phyloP scores from a whole-genome alignment of 2,888 invertebrate genomes.

The Orchestes rusci region DNA sequence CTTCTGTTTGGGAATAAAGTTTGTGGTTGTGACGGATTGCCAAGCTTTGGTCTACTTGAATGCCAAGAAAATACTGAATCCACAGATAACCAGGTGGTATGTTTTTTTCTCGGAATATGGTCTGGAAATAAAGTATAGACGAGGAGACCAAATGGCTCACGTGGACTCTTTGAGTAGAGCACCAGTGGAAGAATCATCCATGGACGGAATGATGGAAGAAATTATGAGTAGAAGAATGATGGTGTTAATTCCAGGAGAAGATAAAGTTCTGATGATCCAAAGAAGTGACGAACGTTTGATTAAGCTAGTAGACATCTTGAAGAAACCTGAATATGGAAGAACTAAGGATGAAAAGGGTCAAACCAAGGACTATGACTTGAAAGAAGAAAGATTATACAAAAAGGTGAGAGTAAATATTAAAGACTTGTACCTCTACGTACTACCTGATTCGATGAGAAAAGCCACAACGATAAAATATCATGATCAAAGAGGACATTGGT shows the following conservation, averaged over 20 bases:
- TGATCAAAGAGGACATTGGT: constrained; percentile 8
- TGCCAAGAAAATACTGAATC: constrained; percentile 25
- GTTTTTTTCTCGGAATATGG: constrained; percentile 26
- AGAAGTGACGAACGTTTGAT: constrained; percentile 6
- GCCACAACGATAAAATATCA: constrained; percentile 3
- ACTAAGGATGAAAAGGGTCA: constrained; percentile 1
- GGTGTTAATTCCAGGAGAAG: constrained; percentile 5
- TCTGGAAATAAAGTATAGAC: constrained; percentile 26
- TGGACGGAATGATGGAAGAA: constrained; percentile 6
- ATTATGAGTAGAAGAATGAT: neutral
- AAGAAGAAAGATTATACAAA: constrained; percentile 6
- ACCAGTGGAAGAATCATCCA: constrained; percentile 17
- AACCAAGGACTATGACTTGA: constrained; percentile 2
- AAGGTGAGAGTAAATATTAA: constrained; percentile 2
- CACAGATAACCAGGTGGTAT: constrained; percentile 29
- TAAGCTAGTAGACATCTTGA: neutral
- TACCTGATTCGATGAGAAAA: constrained; percentile 6
- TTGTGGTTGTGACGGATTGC: constrained; percentile 32
- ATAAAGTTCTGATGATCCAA: constrained; percentile 12
- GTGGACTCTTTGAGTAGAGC: constrained; percentile 29
- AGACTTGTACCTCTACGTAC: constrained; percentile 3
- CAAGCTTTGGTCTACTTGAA: constrained; percentile 29
- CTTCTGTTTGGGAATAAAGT: constrained; percentile 28
- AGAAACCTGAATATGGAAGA: neutral
- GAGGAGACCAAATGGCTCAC: constrained; percentile 27